A percentile compares a stretch with the other conserved stretches of the same genome.
phyloP scores from a whole-genome alignment of 2,888 invertebrate species.

The Morinoia aosen region DNA sequence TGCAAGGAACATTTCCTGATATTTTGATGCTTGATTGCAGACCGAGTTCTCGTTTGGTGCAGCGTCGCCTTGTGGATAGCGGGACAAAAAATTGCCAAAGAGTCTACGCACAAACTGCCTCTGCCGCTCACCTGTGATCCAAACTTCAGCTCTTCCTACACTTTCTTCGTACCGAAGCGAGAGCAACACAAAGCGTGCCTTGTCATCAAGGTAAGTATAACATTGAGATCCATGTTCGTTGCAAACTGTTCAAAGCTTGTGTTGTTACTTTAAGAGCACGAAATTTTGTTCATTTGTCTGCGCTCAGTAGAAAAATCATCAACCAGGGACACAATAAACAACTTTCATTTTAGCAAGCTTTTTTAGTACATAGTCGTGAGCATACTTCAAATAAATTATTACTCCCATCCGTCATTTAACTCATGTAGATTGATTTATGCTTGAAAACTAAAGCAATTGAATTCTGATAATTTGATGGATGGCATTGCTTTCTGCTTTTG shows the following conservation, averaged over 20 bases:
- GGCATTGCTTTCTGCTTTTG: too few species aligned
- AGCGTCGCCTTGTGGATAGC: slow-evolving; percentile 45
- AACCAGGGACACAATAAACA: too few species aligned
- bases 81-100: slow-evolving; percentile 39
- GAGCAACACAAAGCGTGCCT: slow-evolving; percentile 49
- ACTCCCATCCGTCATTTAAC: too few species aligned
- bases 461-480: too few species aligned
- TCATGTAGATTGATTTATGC: too few species aligned
- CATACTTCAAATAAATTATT: too few species aligned
- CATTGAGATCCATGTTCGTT: neutral
- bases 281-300: too few species aligned
- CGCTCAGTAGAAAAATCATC: too few species aligned
- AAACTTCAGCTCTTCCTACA: slow-evolving; percentile 35
- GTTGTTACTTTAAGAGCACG: neutral
- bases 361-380: too few species aligned
- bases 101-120: neutral
- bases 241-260: neutral
- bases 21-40: neutral
- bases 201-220: slow-evolving; percentile 14
- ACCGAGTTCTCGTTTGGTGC: slow-evolving; percentile 43
- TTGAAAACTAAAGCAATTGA: too few species aligned
- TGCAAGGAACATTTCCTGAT: neutral
- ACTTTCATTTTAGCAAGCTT: too few species aligned
- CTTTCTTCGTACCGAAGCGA: slow-evolving; percentile 36
- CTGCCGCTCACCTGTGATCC: slow-evolving; percentile 33